phyloP scores from a whole-genome alignment of 1,140 invertebrate genomes.

The Euglossa dilemma region DNA sequence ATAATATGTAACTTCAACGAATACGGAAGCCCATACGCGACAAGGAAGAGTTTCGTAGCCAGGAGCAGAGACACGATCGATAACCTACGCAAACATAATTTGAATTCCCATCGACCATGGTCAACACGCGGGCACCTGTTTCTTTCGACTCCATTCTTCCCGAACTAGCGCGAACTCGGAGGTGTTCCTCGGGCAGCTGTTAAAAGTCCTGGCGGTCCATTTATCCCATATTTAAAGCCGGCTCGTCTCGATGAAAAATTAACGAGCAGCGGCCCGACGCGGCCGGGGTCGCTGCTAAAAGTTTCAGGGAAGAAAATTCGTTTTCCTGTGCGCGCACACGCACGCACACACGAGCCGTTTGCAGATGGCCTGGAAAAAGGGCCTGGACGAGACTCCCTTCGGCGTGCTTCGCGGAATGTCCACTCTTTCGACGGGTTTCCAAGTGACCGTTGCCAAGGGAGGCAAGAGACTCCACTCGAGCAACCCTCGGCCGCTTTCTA shows the following conservation, averaged over 20 bases:
- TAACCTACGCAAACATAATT: neutral
- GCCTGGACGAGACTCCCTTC: neutral
- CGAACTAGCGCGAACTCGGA: no score
- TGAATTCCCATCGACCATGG: neutral
- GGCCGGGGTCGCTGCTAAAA: slow-evolving; percentile 3
- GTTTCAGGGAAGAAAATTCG: slow-evolving; percentile 35
- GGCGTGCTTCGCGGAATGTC: slow-evolving; percentile 19
- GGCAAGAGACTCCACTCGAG: slow-evolving; percentile 39
- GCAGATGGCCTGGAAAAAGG: slow-evolving; percentile 16
- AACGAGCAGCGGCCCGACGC: neutral
- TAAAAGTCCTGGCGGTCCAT: neutral
- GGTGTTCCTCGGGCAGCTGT: no score
- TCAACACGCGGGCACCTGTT: neutral
- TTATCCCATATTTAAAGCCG: neutral
- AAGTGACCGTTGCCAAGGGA: slow-evolving; percentile 61
- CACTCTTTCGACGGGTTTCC: slow-evolving; percentile 51
- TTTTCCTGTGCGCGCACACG: neutral
- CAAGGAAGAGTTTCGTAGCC: neutral
- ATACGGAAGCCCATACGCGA: no score
- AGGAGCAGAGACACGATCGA: neutral
- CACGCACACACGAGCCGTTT: slow-evolving; percentile 6
- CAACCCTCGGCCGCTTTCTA: slow-evolving; percentile 38
- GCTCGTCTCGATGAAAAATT: slow-evolving; percentile 31
- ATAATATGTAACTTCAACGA: no score
- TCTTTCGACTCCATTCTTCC: neutral